phyloP scores from a whole-genome alignment of 1,140 invertebrate genomes.

The Drosophila melanogaster region Release_6_plus_ISO1_MT NT_033779.5:10709501-10710000 shows the following conservation, averaged over 20 bases:
- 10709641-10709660: constrained; percentile 20
- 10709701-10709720: not conserved
- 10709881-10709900: constrained; percentile 35
- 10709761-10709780: constrained; percentile 33
- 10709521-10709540: constrained; percentile 42
- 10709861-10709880: constrained; percentile 45
- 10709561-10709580: constrained; percentile 22
- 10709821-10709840: constrained; percentile 29
- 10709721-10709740: constrained; percentile 19
- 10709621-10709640: constrained; percentile 39
- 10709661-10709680: not conserved
- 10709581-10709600: constrained; percentile 52
- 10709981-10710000: constrained; percentile 7
- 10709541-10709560: constrained; percentile 57
- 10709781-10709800: constrained; percentile 27
- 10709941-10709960: constrained; percentile 34
- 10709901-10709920: constrained; percentile 19
- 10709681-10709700: not conserved
- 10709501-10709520: constrained; percentile 47
- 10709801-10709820: constrained; percentile 46
- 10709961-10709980: constrained; percentile 7
- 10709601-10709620: constrained; percentile 40
- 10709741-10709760: constrained; percentile 6
- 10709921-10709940: constrained; percentile 8
- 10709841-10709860: constrained; percentile 60